Base-by-base conservation (phyloP, 2,888 invertebrate species). In the Anarsia innoxiella region DNA sequence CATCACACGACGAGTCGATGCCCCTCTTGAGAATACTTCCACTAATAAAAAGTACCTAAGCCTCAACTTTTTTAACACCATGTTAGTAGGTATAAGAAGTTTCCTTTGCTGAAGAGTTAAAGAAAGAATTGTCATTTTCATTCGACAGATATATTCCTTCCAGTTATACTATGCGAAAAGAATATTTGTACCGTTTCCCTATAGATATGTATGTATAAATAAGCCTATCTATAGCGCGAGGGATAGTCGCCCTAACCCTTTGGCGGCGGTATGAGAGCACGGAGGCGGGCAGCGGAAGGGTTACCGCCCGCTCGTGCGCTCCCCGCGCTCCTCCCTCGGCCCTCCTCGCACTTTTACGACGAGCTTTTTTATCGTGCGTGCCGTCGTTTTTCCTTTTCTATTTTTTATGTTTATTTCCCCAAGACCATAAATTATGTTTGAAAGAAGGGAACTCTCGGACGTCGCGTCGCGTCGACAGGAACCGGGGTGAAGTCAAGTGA, bases 361-460 rank as follows among this genome's bases (percentile, higher is more conserved):
- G 74, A 78, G 78, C 75, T 82, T 83, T 83, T 84, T 84, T 84
- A 84, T 84, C 83, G 84, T 80, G 82, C 82, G 83, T 82, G 80
- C 77, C 78, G 83, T 78, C 83, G 82, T 80, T 85, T 85, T 85
- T 83, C 84, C 82, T 84, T 82, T 83, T 80, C 84, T 82, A 83
- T 83, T 84, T 85, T 86, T 86, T 84, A 85, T 85, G 84, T 85
- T 86, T 85, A 85, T 85, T 85, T 85, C 84, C 84, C 80, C 76
- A 73, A 82, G 78, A 84, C 79, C 84, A 86, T 86, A 86, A 86
- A 86, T 86, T 82, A 86, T 77, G 84, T 85, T 86, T 83, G 86
- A 80, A 83, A 80, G 83, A 74, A 85, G 86, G 86, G 86, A 82
- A 78, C 75, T 72, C 77, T 82, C 79, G 84, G 84, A 83, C 84